Conservation (phyloP, 2,888 invertebrate genomes). For the Ecliptopera silaceata region DNA sequence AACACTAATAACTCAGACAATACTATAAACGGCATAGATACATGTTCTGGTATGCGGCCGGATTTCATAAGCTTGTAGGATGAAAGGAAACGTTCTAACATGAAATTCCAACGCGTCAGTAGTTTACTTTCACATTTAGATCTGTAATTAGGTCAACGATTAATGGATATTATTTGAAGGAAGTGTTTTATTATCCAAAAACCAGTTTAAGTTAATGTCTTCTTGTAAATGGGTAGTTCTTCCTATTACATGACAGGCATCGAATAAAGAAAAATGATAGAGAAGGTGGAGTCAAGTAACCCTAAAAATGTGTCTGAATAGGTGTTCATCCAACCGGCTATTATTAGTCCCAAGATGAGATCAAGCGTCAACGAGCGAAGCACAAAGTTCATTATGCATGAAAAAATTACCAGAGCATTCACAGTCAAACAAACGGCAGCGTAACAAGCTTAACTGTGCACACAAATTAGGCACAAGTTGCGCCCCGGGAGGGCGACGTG, state of each 20-base stretch:
- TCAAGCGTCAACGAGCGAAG: conserved; percentile 30
- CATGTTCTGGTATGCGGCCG: conserved; percentile 2
- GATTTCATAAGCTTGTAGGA: conserved; percentile 8
- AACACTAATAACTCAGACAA: background rate
- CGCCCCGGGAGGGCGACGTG: conserved; percentile 26
- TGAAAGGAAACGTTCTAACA: conserved; percentile 16
- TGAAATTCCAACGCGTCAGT: conserved; percentile 13
- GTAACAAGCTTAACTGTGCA: conserved; percentile 49
- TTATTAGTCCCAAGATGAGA: conserved; percentile 3
- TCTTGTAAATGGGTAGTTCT: no score
- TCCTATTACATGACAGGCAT: no score
- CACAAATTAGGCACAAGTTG: conserved; percentile 46
- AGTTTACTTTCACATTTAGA: conserved; percentile 5
- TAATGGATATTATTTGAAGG: background rate
- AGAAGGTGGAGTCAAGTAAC: no score
- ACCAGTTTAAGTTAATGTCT: background rate
- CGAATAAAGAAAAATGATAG: no score
- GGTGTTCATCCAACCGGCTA: conserved; percentile 5
- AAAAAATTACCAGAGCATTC: conserved; percentile 37
- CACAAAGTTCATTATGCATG: conserved; percentile 37
- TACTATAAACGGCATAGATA: background rate
- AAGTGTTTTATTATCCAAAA: background rate
- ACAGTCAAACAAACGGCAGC: conserved; percentile 42
- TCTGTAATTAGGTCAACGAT: conserved; percentile 8
- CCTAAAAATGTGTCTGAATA: background rate